phyloP scores from a whole-genome alignment of 2,888 invertebrate genomes.

The Tortricodes alternella region DNA sequence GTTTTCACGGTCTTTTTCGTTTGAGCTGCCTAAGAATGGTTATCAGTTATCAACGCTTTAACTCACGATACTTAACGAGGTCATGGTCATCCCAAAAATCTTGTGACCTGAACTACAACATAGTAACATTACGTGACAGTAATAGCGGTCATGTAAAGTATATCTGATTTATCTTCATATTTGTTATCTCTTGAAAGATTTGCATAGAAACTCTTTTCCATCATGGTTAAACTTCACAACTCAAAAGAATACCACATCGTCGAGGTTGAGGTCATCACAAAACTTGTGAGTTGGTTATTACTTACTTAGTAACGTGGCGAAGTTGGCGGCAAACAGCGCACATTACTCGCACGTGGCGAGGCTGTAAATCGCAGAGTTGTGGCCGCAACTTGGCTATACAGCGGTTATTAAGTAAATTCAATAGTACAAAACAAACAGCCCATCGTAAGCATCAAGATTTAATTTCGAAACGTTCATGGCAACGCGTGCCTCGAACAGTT shows the following conservation, averaged over 20 bases:
- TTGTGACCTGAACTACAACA: too few species aligned
- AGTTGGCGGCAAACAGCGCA: constrained; percentile 43
- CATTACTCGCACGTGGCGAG: constrained; percentile 57
- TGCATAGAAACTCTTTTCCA: too few species aligned
- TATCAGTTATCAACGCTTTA: too few species aligned
- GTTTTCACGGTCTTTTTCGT: too few species aligned
- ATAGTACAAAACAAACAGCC: constrained; percentile 35
- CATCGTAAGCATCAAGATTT: constrained; percentile 22
- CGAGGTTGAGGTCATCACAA: constrained; percentile 15
- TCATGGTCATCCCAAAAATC: too few species aligned
- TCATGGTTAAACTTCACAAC: background rate
- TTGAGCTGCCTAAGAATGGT: too few species aligned
- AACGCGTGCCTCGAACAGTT: constrained; percentile 2
- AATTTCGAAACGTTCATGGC: constrained; percentile 7
- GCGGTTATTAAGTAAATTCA: constrained; percentile 48
- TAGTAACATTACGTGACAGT: too few species aligned
- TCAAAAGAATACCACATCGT: background rate
- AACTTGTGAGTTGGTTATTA: constrained; percentile 35
- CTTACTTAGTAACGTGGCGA: constrained; percentile 24
- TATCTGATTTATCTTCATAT: too few species aligned
- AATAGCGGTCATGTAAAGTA: too few species aligned
- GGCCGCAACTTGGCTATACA: constrained; percentile 48
- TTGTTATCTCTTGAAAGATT: background rate
- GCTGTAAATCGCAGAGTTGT: constrained; percentile 53
- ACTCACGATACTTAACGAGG: too few species aligned